Conservation (phyloP, 1,140 invertebrate species). For the Grapholita molesta region DNA sequence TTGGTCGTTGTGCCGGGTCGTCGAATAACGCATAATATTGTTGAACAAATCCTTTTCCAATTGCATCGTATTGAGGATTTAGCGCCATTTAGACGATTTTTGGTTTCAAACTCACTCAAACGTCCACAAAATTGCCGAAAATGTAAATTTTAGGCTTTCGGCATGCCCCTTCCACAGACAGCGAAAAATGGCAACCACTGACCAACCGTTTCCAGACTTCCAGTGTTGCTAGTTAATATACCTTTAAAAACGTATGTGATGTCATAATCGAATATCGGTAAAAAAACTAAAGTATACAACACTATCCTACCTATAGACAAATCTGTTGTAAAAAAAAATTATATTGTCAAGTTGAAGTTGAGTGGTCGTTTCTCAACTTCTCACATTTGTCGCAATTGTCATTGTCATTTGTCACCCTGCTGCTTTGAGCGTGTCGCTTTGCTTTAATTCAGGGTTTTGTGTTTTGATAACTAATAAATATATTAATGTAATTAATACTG, state of each 20-base stretch:
- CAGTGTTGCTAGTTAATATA: no score
- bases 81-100: constrained; percentile 83
- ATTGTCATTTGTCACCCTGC: no score
- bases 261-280: not conserved
- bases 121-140: constrained; percentile 36
- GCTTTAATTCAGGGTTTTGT: no score
- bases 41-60: constrained; percentile 94
- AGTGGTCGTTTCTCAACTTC: no score
- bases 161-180: constrained; percentile 17
- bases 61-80: constrained; percentile 93
- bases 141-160: constrained; percentile 39
- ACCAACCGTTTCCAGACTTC: not conserved
- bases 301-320: not conserved
- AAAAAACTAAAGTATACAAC: not conserved
- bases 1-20: constrained; percentile 88
- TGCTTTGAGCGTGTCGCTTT: no score
- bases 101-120: constrained; percentile 37
- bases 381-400: no score
- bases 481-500: no score
- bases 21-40: constrained; percentile 96
- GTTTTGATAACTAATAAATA: no score
- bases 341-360: no score
- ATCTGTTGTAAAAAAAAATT: not conserved
- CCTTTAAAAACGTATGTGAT: no score
- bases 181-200: constrained; percentile 16